These are phyloP conservation scores for Chitala chitala DNA, from an alignment of 2,113 vertebrate genomes.

Conservation along the genomic window DNA sequence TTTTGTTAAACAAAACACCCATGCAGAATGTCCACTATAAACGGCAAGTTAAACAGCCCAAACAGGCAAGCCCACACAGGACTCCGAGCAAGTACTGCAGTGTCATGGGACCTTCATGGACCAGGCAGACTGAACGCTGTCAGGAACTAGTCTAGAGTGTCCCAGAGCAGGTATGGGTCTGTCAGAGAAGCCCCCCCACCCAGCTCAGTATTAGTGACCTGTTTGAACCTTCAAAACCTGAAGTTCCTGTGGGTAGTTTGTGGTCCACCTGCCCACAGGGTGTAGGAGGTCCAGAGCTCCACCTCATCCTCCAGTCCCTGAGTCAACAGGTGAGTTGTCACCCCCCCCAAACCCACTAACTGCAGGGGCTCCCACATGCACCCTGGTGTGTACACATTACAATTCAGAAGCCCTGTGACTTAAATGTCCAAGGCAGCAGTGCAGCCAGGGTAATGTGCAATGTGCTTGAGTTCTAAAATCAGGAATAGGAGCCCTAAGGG, in stretches of 20 bases:
- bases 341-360: neutral
- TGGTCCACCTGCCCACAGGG: neutral
- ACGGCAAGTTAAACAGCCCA: neutral
- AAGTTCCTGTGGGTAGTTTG: neutral
- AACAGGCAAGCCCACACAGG: neutral
- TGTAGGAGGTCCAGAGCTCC: neutral
- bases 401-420: too few species aligned
- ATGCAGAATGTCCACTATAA: neutral
- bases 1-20: neutral
- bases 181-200: too few species aligned
- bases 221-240: neutral
- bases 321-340: neutral
- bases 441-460: neutral
- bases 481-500: neutral
- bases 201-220: neutral
- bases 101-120: neutral
- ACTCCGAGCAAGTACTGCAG: neutral
- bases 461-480: neutral
- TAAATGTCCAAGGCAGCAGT: too few species aligned
- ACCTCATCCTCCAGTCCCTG: neutral
- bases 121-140: neutral
- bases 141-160: too few species aligned
- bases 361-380: too few species aligned
- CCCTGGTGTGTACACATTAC: too few species aligned
- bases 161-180: too few species aligned